phyloP scores from a whole-genome alignment of 2,797 vertebrate genomes.

The Periophthalmus magnuspinnatus region DNA sequence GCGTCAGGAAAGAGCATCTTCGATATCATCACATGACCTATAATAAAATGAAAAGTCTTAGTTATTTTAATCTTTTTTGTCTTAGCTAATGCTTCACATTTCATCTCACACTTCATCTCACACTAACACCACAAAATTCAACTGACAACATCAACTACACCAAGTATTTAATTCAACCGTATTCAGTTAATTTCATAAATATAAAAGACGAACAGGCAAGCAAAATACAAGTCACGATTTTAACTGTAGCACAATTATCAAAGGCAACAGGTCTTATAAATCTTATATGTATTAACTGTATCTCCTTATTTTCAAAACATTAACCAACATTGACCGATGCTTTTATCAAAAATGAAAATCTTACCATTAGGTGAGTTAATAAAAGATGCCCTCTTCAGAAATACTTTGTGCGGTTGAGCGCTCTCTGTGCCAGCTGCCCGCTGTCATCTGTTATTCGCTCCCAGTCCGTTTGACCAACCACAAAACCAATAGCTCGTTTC shows the following conservation, averaged over 20 bases:
- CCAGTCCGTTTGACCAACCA: constrained; percentile 99
- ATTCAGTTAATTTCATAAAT: neutral
- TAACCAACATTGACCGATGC: neutral
- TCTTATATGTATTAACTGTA: no score
- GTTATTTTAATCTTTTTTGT: no score
- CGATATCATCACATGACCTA: constrained; percentile 65
- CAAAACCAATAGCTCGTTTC: constrained; percentile 97
- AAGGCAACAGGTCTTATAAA: neutral
- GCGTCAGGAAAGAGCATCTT: constrained; percentile 31
- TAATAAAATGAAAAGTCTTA: constrained; percentile 27
- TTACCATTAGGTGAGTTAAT: constrained; percentile 44
- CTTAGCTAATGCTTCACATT: no score
- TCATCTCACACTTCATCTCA: no score
- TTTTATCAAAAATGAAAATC: constrained; percentile 11
- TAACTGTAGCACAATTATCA: neutral
- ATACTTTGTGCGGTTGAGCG: constrained; percentile 99
- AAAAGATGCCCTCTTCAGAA: constrained; percentile 83
- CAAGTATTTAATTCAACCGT: neutral
- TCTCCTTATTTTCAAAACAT: neutral
- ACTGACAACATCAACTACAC: neutral
- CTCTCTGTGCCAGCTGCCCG: constrained; percentile 94
- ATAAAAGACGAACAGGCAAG: neutral
- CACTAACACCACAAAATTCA: neutral
- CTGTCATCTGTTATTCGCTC: constrained; percentile 99
- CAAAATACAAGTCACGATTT: neutral